Evolutionary conservation across 2,113 vertebrate genomes (phyloP), one percentile per base, ranked within the genome.

Genomic region (Xiphophorus couchianus): DNA sequence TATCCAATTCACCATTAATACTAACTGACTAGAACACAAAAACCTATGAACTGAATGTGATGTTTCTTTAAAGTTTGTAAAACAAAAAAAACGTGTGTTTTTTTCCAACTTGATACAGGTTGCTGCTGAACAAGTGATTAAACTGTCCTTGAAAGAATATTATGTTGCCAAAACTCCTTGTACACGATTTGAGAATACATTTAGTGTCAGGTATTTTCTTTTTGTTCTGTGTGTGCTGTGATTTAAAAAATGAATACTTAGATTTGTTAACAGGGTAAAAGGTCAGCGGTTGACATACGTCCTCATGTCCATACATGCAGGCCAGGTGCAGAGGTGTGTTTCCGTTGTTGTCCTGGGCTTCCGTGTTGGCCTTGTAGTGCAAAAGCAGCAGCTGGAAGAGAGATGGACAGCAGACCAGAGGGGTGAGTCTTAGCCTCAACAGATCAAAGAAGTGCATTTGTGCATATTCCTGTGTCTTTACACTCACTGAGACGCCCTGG

Each of bases 291-390:
- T 48, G 12, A 91, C 84, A 96, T 89, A 99, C 98, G 28, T 98
- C 98, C 74, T 99, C 97, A 0, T 99, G 98, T 30, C 97, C 98
- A 0, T 97, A 95, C 83, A 95, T 95, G 93, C 98, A 99, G 86
- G 98, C 97, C 84, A 99, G 94, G 92, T 99, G 97, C 67, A 99
- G 95, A 0, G 98, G 90, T 0, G 96, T 96, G 91, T 96, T 98
- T 62, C 98, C 97, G 1, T 95, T 97, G 92, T 97, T 98, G 93
- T 99, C 98, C 77, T 97, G 97, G 76, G 95, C 87, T 15, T 97
- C 95, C 0, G 95, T 44, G 71, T 92, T 95, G 66, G 97, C 97
- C 78, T 97, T 97, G 91, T 98, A 97, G 90, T 99, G 96, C 88
- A 99, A 77, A 66, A 99, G 95, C 74, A 99, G 94, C 86, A 99